These are phyloP conservation scores for Myrmophylax atrothorax DNA, from an alignment of 2,113 vertebrate species.

Conservation along the genomic window DNA sequence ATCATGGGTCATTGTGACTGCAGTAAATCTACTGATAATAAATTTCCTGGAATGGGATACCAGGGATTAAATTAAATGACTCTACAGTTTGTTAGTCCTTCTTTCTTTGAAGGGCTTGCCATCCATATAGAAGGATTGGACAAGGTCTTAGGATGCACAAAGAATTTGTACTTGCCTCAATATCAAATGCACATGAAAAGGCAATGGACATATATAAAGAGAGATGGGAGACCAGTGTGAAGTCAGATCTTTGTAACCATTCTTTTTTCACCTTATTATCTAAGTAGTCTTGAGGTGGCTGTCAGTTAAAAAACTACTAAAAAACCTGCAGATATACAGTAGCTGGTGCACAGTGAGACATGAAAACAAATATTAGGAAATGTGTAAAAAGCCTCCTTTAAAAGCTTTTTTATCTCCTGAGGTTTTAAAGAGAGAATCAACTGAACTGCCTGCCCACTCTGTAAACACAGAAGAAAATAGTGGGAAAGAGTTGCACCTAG, in stretches of 20 bases:
- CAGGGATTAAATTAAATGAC: background rate
- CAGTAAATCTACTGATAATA: background rate
- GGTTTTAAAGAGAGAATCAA: conserved; percentile 33
- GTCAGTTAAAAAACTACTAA: background rate
- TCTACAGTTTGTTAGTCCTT: background rate
- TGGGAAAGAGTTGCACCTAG: background rate
- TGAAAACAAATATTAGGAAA: conserved; percentile 48
- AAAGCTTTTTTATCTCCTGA: conserved; percentile 57
- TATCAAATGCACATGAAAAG: background rate
- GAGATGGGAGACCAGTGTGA: background rate
- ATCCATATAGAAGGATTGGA: background rate
- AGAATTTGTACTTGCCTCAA: background rate
- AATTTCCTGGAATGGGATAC: background rate
- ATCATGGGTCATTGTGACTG: background rate
- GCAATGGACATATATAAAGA: background rate
- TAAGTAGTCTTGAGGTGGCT: background rate
- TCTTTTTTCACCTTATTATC: conserved; percentile 21
- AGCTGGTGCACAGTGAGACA: background rate
- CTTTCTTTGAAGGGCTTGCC: background rate
- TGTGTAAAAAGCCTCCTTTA: conserved; percentile 50
- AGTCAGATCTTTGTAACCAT: background rate
- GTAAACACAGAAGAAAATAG: background rate
- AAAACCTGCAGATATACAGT: conserved; percentile 22
- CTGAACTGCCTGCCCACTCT: background rate
- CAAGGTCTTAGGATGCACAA: background rate